Base-by-base conservation (phyloP, 2,797 vertebrate genomes). In the Ceyx erithaca region DNA sequence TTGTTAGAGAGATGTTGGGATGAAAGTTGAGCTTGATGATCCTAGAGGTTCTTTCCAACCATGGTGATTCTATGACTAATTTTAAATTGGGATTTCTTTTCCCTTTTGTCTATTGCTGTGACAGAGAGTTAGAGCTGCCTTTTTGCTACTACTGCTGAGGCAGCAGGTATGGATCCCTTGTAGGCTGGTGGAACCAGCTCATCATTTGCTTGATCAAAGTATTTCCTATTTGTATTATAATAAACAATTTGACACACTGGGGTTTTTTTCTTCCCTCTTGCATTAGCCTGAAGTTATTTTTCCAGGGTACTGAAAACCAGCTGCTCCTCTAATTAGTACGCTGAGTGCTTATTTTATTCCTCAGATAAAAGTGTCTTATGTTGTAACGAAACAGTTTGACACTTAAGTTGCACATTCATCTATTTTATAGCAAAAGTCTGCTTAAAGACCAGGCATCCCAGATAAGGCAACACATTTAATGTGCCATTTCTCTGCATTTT, bases 241-340 rank as follows among this genome's bases (percentile, higher is more conserved):
- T 69, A 72, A 93, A 93, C 40, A 77, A 72, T 81, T 69, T 88
- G 86, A 86, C 71, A 90, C 40, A 26, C 52, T 40, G 75, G 23
- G 61, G 0, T 14, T 62, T 35, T 23, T 23, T 62, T 17, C 10
- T 18, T 63, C 58, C 33, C 5, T 59, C 48, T 69, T 25, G 17
- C 55, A 51, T 80, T 66, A 91, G 87, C 87, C 94, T 69, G 59
- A 71, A 90, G 83, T 88, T 86, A 77, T 94, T 91, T 94, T 92
- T 88, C 78, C 90, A 86, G 81, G 70, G 43, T 80, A 64, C 54
- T 76, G 72, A 67, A 94, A 94, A 88, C 21, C 91, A 93, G 94
- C 91, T 93, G 93, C 78, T 96, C 75, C 86, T 92, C 92, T 94
- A 86, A 94, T 95, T 93, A 95, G 67, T 70, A 54, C 85, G 52